Evolutionary conservation across 1,140 invertebrate species (phyloP).

Genomic region (Zelostemma sp.): DNA sequence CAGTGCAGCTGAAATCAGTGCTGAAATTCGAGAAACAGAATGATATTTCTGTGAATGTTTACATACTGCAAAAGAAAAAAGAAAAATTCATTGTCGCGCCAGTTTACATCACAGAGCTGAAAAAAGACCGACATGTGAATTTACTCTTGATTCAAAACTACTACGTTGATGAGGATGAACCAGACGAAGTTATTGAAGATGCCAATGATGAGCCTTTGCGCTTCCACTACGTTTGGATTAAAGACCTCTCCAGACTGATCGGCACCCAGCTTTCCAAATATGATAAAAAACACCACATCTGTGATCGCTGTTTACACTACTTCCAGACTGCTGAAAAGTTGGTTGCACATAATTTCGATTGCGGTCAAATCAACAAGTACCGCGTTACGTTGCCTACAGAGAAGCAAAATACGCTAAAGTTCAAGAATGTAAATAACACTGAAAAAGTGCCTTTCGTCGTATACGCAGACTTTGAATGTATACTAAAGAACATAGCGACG

Average conservation of each 20-base stretch:
- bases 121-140: conserved; percentile 6
- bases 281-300: not conserved
- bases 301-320: conserved; percentile 2
- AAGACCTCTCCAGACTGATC: conserved; percentile 6
- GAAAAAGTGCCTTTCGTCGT: too few relatives aligned
- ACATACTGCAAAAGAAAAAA: not conserved
- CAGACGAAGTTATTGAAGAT: too few relatives aligned
- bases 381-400: not conserved
- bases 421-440: too few relatives aligned
- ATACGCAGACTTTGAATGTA: too few relatives aligned
- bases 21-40: not conserved
- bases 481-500: too few relatives aligned
- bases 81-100: not conserved
- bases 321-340: not conserved
- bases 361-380: not conserved
- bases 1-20: too few relatives aligned
- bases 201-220: not conserved
- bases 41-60: conserved; percentile 5
- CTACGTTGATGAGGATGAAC: too few relatives aligned
- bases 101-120: not conserved
- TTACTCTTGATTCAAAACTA: not conserved
- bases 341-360: not conserved
- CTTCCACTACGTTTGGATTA: conserved; percentile 11
- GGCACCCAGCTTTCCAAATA: not conserved
- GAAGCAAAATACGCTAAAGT: too few relatives aligned